Evolutionary conservation across 2,797 vertebrate genomes (phyloP).

Genomic region (Pelobates cultripes): DNA sequence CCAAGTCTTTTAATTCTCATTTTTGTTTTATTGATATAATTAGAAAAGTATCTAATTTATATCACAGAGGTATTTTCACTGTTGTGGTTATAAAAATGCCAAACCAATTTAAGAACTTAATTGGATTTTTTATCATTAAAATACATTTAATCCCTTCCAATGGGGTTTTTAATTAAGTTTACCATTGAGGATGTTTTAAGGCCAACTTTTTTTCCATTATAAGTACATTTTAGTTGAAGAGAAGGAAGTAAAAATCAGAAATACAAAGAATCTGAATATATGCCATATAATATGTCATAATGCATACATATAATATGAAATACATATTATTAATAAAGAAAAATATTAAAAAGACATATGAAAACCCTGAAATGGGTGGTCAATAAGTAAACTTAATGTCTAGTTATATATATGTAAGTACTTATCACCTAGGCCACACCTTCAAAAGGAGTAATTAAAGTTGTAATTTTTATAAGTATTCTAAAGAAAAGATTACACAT

Average conservation of each 20-base stretch:
- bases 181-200: slow-evolving; percentile 29
- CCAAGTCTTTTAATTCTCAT: slow-evolving; percentile 15
- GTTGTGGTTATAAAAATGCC: slow-evolving; percentile 38
- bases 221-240: background rate
- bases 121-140: slow-evolving; percentile 53
- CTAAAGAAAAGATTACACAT: no score
- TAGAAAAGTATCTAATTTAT: slow-evolving; percentile 41
- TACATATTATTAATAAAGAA: no score
- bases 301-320: no score
- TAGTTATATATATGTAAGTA: no score
- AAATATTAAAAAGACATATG: no score
- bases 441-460: no score
- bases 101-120: slow-evolving; percentile 50
- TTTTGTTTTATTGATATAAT: slow-evolving; percentile 44
- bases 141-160: slow-evolving; percentile 48
- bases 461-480: no score
- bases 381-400: no score
- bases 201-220: slow-evolving; percentile 20
- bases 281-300: no score
- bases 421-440: no score
- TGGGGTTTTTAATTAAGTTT: slow-evolving; percentile 44
- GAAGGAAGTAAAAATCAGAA: background rate
- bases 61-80: slow-evolving; percentile 42
- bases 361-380: no score
- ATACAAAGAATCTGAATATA: background rate